Conservation (phyloP, 2,113 vertebrate species). For the Pimephales promelas region DNA sequence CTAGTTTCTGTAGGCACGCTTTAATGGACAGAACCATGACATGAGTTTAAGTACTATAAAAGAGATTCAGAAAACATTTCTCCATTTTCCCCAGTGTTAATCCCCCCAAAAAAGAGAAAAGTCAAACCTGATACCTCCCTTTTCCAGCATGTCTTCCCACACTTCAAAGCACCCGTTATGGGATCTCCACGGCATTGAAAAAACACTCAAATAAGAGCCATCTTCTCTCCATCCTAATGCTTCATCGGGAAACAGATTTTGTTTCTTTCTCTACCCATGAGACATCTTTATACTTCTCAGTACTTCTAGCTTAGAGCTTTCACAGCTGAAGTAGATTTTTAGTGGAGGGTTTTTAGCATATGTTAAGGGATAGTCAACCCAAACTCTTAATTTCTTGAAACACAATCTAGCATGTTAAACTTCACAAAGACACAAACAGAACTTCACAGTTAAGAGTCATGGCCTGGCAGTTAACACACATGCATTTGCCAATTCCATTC, state of each 20-base stretch:
- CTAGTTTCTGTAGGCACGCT: neutral
- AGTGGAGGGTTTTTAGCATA: neutral
- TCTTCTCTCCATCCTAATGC: slow-evolving; percentile 69
- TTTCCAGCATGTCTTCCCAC: slow-evolving; percentile 69
- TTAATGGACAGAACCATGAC: slow-evolving; percentile 19
- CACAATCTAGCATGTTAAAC: neutral
- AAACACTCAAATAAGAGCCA: slow-evolving; percentile 65
- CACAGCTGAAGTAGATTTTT: slow-evolving; percentile 16
- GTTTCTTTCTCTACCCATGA: slow-evolving; percentile 1
- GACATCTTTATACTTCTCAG: slow-evolving; percentile 21
- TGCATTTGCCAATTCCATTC: neutral
- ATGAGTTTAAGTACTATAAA: neutral
- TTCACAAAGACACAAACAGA: neutral
- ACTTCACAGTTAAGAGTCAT: neutral
- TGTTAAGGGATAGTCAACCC: neutral
- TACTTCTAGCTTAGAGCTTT: neutral
- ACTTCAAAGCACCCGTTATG: slow-evolving; percentile 77
- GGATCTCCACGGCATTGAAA: slow-evolving; percentile 74
- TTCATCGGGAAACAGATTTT: slow-evolving; percentile 63
- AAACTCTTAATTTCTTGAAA: neutral
- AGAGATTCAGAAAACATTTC: slow-evolving; percentile 17
- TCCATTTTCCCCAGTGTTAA: slow-evolving; percentile 56
- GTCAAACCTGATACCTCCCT: slow-evolving; percentile 64
- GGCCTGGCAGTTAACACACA: too few relatives aligned
- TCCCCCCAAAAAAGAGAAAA: slow-evolving; percentile 57